phyloP scores from a whole-genome alignment of 2,888 invertebrate genomes.

The Maniola hyperantus region DNA sequence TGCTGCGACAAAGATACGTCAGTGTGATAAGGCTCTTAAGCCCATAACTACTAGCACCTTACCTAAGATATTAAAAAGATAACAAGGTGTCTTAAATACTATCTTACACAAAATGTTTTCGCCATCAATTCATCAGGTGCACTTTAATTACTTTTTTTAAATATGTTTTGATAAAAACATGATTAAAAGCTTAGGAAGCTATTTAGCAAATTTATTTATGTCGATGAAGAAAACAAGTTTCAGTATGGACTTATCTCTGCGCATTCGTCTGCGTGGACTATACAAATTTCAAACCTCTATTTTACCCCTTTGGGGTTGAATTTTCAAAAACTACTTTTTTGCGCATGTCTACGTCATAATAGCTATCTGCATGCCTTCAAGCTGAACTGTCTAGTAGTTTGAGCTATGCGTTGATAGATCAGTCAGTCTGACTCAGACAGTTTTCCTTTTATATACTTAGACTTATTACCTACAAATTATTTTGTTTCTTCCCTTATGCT shows the following conservation, averaged over 20 bases:
- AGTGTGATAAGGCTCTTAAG: conserved; percentile 8
- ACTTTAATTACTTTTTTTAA: conserved; percentile 45
- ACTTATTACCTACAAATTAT: too few relatives aligned
- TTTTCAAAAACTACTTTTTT: too few relatives aligned
- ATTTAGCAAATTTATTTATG: not conserved
- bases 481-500: too few relatives aligned
- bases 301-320: too few relatives aligned
- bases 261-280: too few relatives aligned
- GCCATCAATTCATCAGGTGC: conserved; percentile 44
- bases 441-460: too few relatives aligned
- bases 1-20: conserved; percentile 27
- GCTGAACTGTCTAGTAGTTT: too few relatives aligned
- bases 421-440: too few relatives aligned
- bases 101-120: conserved; percentile 41
- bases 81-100: conserved; percentile 38
- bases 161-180: conserved; percentile 31
- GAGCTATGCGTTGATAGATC: too few relatives aligned
- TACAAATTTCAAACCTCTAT: too few relatives aligned
- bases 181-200: conserved; percentile 30
- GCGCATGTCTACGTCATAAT: too few relatives aligned
- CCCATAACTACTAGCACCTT: conserved; percentile 36
- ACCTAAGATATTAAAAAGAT: conserved; percentile 36
- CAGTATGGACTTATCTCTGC: not conserved
- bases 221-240: conserved; percentile 7
- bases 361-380: too few relatives aligned